These are phyloP conservation scores for Haliclona indistincta DNA, from an alignment of 37 sponge, comb jelly and placozoan genomes.

Conservation along the genomic window DNA sequence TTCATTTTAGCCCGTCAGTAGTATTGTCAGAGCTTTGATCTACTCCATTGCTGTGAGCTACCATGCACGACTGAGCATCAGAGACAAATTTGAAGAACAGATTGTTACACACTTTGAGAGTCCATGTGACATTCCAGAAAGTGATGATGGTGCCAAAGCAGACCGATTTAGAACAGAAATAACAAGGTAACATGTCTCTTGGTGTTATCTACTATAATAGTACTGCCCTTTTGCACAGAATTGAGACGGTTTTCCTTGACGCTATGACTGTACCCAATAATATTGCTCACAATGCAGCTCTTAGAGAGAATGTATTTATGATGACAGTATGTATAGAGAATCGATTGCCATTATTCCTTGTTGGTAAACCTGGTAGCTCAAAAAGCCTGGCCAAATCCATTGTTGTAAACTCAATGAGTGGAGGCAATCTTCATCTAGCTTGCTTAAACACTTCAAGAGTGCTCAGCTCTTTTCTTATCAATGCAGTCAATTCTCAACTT, in stretches of 20 bases:
- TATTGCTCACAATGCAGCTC: constrained; percentile 92
- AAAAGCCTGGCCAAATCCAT: constrained; percentile 93
- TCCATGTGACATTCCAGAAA: constrained; percentile 38
- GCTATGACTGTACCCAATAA: constrained; percentile 54
- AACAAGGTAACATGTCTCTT: constrained; percentile 27
- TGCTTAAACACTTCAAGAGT: constrained; percentile 46
- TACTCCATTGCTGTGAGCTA: constrained; percentile 80
- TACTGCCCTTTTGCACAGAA: background rate
- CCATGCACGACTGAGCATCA: constrained; percentile 59
- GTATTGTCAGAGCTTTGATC: constrained; percentile 39
- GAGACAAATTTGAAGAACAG: constrained; percentile 51
- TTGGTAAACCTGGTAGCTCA: constrained; percentile 98
- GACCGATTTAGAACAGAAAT: constrained; percentile 53
- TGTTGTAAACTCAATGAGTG: constrained; percentile 52
- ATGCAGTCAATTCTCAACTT: constrained; percentile 54
- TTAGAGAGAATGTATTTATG: constrained; percentile 98
- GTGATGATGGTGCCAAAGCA: background rate
- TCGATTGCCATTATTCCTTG: constrained; percentile 93
- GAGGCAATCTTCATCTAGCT: background rate
- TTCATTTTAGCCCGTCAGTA: constrained; percentile 1
- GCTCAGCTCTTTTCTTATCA: constrained; percentile 60
- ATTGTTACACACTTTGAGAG: constrained; percentile 34
- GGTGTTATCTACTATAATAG: background rate
- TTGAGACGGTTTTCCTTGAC: constrained; percentile 53
- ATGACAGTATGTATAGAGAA: constrained; percentile 97